A percentile compares a stretch with the other conserved stretches of the same genome.
Conservation (phyloP, 2,797 vertebrate genomes). For the Girardinus metallicus region DNA sequence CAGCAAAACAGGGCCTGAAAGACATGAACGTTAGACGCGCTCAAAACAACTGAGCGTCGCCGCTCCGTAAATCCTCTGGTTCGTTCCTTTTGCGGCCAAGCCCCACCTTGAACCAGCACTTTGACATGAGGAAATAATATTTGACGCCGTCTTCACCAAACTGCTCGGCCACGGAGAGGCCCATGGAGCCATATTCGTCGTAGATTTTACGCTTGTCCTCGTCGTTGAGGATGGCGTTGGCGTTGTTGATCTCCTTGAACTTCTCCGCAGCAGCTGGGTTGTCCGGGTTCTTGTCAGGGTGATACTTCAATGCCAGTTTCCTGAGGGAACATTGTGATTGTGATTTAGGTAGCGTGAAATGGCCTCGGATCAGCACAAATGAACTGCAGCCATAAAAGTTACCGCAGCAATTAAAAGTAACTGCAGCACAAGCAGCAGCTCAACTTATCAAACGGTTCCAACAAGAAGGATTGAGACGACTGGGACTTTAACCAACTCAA, state of each 20-base stretch:
- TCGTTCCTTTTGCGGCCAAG: background rate
- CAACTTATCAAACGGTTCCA: background rate
- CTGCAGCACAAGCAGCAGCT: background rate
- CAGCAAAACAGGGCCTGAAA: conserved; percentile 80
- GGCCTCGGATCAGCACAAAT: background rate
- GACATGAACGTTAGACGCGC: background rate
- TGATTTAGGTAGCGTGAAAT: background rate
- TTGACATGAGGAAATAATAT: conserved; percentile 89
- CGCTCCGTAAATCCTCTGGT: background rate
- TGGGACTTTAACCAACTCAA: background rate
- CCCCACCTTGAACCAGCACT: conserved; percentile 96
- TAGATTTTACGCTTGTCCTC: conserved; percentile 88
- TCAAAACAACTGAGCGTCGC: background rate
- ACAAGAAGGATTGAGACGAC: background rate
- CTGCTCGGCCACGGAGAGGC: conserved; percentile 91
- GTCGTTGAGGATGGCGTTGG: conserved; percentile 89
- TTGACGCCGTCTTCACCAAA: conserved; percentile 90
- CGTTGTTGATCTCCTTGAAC: conserved; percentile 97
- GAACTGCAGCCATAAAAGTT: background rate
- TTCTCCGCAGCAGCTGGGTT: conserved; percentile 88
- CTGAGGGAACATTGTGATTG: conserved; percentile 62
- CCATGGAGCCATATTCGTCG: conserved; percentile 90
- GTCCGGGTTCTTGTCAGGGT: conserved; percentile 96
- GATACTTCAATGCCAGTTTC: conserved; percentile 89
- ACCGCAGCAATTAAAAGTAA: too few species aligned